A percentile compares a stretch with the other conserved stretches of the same genome.
Evolutionary conservation across 1,140 invertebrate species (phyloP).

Genomic region (Nasonia giraulti): DNA sequence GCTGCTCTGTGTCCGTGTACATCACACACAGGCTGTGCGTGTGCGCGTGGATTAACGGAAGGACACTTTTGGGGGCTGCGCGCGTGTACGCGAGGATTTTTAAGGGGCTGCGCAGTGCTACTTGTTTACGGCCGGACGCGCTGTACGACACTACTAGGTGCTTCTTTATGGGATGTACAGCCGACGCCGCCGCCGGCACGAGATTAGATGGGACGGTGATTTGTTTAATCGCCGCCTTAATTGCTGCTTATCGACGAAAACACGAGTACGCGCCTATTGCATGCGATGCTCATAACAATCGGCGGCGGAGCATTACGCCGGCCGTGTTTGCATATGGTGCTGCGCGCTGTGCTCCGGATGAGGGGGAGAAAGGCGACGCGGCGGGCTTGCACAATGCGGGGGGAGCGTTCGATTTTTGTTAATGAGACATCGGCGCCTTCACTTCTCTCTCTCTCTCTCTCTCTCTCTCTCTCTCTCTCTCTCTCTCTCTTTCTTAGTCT

Average conservation of each 20-base stretch:
- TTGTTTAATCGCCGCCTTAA: not conserved
- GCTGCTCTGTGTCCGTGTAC: not conserved
- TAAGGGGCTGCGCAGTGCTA: not conserved
- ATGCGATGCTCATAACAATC: not conserved
- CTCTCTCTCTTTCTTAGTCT: not conserved
- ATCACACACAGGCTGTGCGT: no score
- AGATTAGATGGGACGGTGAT: not conserved
- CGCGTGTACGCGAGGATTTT: not conserved
- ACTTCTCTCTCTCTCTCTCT: not conserved
- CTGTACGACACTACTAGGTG: not conserved
- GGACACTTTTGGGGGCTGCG: no score
- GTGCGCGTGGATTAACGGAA: no score
- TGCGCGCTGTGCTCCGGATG: not conserved
- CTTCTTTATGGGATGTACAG: not conserved
- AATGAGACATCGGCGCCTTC: conserved; percentile 29
- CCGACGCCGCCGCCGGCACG: no score
- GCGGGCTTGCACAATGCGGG: conserved; percentile 6
- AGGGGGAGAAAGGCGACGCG: not conserved
- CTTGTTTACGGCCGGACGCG: no score
- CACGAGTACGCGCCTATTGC: not conserved
- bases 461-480: no score
- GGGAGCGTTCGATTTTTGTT: conserved; percentile 22
- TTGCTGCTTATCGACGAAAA: not conserved
- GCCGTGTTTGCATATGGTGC: no score
- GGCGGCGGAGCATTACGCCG: no score